These are phyloP conservation scores for Nesidiocoris tenuis DNA, from an alignment of 2,888 invertebrate genomes.

Conservation along the genomic window DNA sequence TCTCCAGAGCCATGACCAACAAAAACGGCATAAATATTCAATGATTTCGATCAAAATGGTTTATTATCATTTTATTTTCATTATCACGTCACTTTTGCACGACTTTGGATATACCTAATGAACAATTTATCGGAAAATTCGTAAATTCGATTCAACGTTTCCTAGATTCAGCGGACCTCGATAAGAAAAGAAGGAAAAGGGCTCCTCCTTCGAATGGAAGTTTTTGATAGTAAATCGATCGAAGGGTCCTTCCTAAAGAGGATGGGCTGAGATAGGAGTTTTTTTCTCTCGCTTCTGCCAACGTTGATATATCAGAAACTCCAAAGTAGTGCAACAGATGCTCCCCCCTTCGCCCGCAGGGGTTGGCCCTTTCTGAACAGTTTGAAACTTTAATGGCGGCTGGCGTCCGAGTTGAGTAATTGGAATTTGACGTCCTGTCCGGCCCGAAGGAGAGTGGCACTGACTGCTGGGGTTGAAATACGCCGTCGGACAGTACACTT, in stretches of 20 bases:
- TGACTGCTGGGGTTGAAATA: no score
- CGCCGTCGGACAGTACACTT: no score
- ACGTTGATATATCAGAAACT: constrained; percentile 30
- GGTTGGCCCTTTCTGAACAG: background rate
- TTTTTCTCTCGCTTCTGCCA: background rate
- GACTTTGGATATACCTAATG: no score
- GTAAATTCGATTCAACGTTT: no score
- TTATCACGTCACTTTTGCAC: no score
- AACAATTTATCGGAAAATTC: no score
- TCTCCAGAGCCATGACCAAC: no score
- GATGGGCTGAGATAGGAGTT: background rate
- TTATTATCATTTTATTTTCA: no score
- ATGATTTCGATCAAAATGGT: no score
- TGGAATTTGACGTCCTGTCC: constrained; percentile 15
- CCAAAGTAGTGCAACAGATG: constrained; percentile 35
- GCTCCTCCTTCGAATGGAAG: constrained; percentile 6
- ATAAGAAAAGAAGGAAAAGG: background rate
- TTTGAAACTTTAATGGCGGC: constrained; percentile 29
- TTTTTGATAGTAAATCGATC: constrained; percentile 34
- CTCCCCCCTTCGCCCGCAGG: background rate
- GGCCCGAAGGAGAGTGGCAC: background rate
- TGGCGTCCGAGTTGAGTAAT: constrained; percentile 26
- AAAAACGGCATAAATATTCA: no score
- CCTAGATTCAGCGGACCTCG: background rate
- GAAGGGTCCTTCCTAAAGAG: background rate